Evolutionary conservation across 2,888 invertebrate species (phyloP).

Genomic region (Acanthosepion esculentum): DNA sequence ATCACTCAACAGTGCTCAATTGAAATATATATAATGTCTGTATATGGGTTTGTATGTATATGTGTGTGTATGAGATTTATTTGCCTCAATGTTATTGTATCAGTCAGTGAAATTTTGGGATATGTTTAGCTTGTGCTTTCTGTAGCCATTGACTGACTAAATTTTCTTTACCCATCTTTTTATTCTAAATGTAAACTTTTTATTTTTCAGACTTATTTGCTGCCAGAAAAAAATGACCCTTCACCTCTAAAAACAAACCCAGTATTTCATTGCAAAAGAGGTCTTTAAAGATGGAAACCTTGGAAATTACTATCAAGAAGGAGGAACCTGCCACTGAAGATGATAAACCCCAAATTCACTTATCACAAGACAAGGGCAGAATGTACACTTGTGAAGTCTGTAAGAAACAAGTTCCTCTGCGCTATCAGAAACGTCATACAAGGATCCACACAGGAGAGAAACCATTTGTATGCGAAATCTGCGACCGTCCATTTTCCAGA

Average conservation of each 20-base stretch:
- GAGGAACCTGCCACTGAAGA: not conserved
- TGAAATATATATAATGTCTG: too few species aligned
- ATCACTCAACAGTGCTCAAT: too few species aligned
- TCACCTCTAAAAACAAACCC: not conserved
- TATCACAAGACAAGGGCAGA: not conserved
- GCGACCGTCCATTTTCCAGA: conserved; percentile 56
- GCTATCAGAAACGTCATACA: conserved; percentile 71
- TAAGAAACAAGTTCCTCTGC: not conserved
- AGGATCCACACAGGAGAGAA: conserved; percentile 75
- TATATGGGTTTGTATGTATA: too few species aligned
- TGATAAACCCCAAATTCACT: not conserved
- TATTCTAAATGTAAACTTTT: not conserved
- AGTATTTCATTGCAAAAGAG: not conserved
- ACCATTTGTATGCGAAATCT: conserved; percentile 72
- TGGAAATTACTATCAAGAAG: not conserved
- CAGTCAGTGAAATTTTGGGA: too few species aligned
- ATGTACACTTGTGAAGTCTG: conserved; percentile 35
- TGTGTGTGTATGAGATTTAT: too few species aligned
- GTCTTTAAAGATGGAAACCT: not conserved
- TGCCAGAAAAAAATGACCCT: not conserved
- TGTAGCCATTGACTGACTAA: too few species aligned
- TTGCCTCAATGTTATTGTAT: too few species aligned
- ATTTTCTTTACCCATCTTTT: not conserved
- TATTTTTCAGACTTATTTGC: not conserved
- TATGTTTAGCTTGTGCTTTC: too few species aligned